Conservation (phyloP, 2,797 vertebrate species). For the Euphonia xanthogaster region DNA sequence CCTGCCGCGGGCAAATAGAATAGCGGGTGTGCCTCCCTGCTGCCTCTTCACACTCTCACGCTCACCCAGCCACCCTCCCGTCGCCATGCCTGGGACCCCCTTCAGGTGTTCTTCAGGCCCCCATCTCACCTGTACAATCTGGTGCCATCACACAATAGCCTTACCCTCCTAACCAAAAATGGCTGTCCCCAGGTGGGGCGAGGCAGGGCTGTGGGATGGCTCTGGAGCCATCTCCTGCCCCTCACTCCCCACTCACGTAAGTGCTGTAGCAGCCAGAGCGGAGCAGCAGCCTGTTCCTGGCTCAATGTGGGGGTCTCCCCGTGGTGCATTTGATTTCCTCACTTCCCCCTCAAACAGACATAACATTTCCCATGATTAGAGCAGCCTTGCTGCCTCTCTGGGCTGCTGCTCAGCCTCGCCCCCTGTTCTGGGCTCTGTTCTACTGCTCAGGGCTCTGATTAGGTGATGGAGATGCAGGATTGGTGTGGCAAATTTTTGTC, state of each 20-base stretch:
- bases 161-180: conserved; percentile 71
- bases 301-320: background rate
- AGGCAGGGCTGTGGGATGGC: background rate
- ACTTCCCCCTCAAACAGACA: background rate
- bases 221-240: background rate
- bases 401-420: background rate
- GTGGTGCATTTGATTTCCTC: conserved; percentile 8
- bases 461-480: background rate
- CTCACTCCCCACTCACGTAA: background rate
- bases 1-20: conserved; percentile 63
- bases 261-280: conserved; percentile 48
- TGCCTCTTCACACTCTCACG: background rate
- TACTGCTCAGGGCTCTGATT: background rate
- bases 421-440: background rate
- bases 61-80: background rate
- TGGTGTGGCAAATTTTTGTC: background rate
- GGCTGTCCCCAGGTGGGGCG: background rate
- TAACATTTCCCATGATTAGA: background rate
- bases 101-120: background rate
- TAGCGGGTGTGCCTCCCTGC: conserved; percentile 1
- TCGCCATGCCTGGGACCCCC: background rate
- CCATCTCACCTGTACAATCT: conserved; percentile 35
- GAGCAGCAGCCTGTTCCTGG: background rate
- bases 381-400: background rate
- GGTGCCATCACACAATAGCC: conserved; percentile 73